Evolutionary conservation across 2,797 vertebrate genomes (phyloP), one percentile per base, ranked within the genome.

Genomic region (Acridotheres tristis): DNA sequence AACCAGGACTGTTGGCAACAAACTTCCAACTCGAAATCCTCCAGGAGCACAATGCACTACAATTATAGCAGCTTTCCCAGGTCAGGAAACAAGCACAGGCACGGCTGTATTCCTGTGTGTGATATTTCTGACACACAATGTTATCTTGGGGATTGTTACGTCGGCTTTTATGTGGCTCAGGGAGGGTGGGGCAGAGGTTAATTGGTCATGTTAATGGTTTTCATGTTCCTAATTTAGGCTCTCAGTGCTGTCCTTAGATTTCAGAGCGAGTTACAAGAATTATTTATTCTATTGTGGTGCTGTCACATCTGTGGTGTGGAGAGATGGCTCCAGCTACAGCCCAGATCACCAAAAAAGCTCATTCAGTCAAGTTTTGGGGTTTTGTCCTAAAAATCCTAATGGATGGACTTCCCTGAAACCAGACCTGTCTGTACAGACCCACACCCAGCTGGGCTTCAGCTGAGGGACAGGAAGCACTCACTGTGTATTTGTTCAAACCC

Each of bases 51-150:
- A 86, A 53, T 32, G 61, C 50, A 2, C 58, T 71, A 50, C 83
- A 76, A 69, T 84, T 93, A 65, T 5, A 94, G 94, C 88, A 88
- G 94, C 83, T 78, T 78, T 76, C 83, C 85, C 4, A 0, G 74
- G 66, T 79, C 96, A 96, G 94, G 91, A 95, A 96, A 38, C 79
- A 11, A 92, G 73, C 12, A 6, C 89, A 76, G 80, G 3, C 51
- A 30, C 58, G 58, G 89, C 85, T 30, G 74, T 76, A 32, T 89
- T 94, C 89, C 91, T 85, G 91, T 83, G 84, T 88, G 89, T 72
- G 91, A 65, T 93, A 95, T 95, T 96, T 95, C 61, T 93, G 93
- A 94, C 92, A 93, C 96, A 96, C 96, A 96, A 96, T 96, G 94
- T 96, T 96, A 96, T 96, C 94, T 94, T n/a, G 88, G 85, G 76